A percentile compares a stretch with the other conserved stretches of the same genome.
phyloP scores from a whole-genome alignment of 2,888 invertebrate genomes.

The Gnatocerus cornutus region DNA sequence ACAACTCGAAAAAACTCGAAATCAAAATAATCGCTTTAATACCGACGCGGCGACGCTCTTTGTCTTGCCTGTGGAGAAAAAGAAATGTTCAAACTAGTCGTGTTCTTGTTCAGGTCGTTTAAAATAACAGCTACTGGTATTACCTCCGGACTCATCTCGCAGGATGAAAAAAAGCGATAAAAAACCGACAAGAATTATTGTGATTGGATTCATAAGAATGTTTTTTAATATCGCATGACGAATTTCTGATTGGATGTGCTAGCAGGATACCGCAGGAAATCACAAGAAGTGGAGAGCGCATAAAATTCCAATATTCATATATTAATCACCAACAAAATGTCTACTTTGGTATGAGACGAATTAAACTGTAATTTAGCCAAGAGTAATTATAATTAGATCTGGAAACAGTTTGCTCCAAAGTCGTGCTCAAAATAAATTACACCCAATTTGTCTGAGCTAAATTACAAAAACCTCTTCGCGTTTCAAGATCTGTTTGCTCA shows the following conservation, averaged over 20 bases:
- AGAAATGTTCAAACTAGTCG: conserved; percentile 42
- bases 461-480: no score
- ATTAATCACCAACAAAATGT: no score
- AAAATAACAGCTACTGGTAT: conserved; percentile 55
- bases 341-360: no score
- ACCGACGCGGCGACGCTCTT: conserved; percentile 53
- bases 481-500: no score
- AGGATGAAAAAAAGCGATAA: conserved; percentile 10
- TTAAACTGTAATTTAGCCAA: no score
- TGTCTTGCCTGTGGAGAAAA: conserved; percentile 24
- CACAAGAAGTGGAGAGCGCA: not conserved
- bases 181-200: conserved; percentile 36
- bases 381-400: no score
- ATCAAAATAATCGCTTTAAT: conserved; percentile 54
- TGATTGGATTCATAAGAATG: conserved; percentile 42
- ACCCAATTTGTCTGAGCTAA: no score
- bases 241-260: conserved; percentile 37
- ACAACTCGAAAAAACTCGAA: conserved; percentile 47
- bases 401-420: no score
- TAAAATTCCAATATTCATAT: no score
- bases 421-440: no score
- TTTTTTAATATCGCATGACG: conserved; percentile 39
- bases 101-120: conserved; percentile 54
- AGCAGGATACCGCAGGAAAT: conserved; percentile 1
- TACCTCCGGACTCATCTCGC: conserved; percentile 41